Evolutionary conservation across 1,140 invertebrate genomes (phyloP), one percentile per base, ranked within the genome.

Genomic region (Gryllus bimaculatus): DNA sequence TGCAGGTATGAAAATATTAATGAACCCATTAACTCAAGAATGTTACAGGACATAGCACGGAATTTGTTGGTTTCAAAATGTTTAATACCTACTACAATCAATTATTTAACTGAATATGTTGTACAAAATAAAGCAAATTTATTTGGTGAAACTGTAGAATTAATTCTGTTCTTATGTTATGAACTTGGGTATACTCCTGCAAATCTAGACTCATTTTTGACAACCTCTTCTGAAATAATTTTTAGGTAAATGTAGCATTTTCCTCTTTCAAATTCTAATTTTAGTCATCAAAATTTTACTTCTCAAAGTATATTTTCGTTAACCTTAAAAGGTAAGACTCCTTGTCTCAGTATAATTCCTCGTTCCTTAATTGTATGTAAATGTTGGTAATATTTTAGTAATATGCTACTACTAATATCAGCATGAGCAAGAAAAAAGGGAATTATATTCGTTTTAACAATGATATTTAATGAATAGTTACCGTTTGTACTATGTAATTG

Each of bases 81-180:
- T 76, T 80, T 81, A 66, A 77, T 82, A 26, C 78, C 76, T 73
- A n/a, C 48, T 8, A 76, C 81, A 10, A 75, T 82, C 13, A 80
- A 83, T 48, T n/a, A 75, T 48, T 76, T 83, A 47, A 80, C 79
- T 7, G 73, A 81, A 8, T 83, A 83, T 76, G 80, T 80, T 48
- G 74, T 81, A 8, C 75, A 79, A 48, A 81, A 82, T 73, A 15
- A 75, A 8, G 76, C 80, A 13, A 77, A 81, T 49, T 15, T 83
- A 15, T 78, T 80, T 15, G 82, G 78, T 8, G 80, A 81, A 54
- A 81, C 80, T 8, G 81, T 80, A 12, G 81, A 81, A 49, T 83
- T 82, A 80, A 80, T 84, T 66, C 47, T 83, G 21, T 74, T 74
- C 10, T 49, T 81, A 8, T 81, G 81, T 20, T 85, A 81, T 77